Conservation (phyloP, 2,113 vertebrate species). For the Paramormyrops kingsleyae region DNA sequence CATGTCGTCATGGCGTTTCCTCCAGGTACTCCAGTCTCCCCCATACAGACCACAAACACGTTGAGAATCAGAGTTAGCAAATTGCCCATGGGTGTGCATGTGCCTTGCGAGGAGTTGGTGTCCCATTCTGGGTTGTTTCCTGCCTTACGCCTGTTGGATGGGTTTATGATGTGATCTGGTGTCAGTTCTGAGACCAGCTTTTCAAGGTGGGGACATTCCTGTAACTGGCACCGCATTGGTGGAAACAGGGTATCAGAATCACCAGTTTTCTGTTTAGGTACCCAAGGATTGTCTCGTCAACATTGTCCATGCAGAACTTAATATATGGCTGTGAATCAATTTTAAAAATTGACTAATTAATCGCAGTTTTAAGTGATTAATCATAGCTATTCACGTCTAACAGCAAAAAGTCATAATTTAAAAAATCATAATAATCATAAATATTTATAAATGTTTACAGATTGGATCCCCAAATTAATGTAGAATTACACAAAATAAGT, state of each 20-base stretch:
- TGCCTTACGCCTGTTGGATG: too few species aligned
- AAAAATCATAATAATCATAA: not conserved
- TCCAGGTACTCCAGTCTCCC: too few species aligned
- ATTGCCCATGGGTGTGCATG: too few species aligned
- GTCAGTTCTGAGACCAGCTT: too few species aligned
- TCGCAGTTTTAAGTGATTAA: not conserved
- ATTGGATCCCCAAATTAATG: not conserved
- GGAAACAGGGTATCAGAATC: not conserved
- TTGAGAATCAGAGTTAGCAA: too few species aligned
- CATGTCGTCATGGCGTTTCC: too few species aligned
- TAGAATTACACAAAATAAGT: not conserved
- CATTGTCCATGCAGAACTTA: not conserved
- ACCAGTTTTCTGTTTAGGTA: not conserved
- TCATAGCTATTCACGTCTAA: not conserved
- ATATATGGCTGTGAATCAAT: not conserved
- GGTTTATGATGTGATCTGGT: too few species aligned
- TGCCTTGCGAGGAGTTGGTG: too few species aligned
- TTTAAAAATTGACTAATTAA: too few species aligned
- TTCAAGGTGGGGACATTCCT: not conserved
- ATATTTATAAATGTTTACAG: not conserved
- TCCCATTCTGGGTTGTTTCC: too few species aligned
- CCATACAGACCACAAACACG: too few species aligned
- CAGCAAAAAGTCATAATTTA: too few species aligned
- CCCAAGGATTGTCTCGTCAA: not conserved
- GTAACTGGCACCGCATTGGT: not conserved